A percentile compares a stretch with the other conserved stretches of the same genome.
phyloP scores from a whole-genome alignment of 2,113 vertebrate species.

The Gorsachius goisagi region DNA sequence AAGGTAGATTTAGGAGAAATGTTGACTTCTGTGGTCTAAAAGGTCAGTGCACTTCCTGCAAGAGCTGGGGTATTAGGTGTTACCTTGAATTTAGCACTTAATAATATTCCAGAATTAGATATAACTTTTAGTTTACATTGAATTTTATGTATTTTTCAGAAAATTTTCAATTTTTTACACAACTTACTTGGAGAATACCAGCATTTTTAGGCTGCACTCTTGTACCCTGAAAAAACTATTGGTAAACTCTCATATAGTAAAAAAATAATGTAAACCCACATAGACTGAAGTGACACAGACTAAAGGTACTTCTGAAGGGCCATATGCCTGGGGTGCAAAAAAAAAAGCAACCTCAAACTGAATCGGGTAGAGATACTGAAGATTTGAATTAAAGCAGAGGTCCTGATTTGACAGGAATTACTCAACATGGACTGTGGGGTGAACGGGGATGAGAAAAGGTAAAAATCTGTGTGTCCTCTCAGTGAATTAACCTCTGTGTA shows the following conservation, averaged over 20 bases:
- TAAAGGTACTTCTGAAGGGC: background rate
- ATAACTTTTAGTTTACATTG: background rate
- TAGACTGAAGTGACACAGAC: background rate
- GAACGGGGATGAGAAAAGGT: background rate
- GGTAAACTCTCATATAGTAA: background rate
- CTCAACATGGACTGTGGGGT: background rate
- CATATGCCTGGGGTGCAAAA: background rate
- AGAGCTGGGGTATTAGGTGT: background rate
- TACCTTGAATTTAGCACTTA: background rate
- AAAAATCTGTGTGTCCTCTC: background rate
- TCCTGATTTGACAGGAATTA: background rate
- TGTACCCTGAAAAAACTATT: background rate
- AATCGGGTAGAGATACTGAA: background rate
- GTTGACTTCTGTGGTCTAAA: background rate
- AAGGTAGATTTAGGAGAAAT: slow-evolving; percentile 30
- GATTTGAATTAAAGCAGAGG: background rate
- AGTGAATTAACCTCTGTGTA: background rate
- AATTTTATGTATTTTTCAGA: background rate
- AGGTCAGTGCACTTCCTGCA: background rate
- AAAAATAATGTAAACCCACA: background rate
- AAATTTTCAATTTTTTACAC: background rate
- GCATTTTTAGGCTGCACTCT: background rate
- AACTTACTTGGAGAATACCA: background rate
- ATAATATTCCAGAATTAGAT: background rate
- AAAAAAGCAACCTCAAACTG: background rate